These are phyloP conservation scores for Theristicus caerulescens DNA, from an alignment of 2,113 vertebrate genomes.

Conservation along the genomic window DNA sequence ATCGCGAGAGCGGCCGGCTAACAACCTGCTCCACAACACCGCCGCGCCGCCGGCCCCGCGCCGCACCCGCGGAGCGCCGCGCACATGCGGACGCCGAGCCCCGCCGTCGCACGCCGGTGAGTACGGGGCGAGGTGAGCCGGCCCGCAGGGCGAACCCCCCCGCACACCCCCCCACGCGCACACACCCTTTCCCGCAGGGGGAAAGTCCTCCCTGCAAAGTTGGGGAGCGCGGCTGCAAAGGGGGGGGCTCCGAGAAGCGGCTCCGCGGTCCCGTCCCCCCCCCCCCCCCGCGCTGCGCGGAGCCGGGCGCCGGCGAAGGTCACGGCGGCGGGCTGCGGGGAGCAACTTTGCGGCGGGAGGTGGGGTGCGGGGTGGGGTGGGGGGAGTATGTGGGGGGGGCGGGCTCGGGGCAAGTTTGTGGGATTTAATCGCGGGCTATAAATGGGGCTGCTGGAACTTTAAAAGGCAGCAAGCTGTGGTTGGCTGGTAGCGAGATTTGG, in stretches of 20 bases:
- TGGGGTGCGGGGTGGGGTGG: neutral
- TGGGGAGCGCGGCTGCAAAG: neutral
- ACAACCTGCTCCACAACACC: conserved; percentile 85
- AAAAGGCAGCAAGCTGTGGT: conserved; percentile 75
- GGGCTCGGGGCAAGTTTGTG: conserved; percentile 16
- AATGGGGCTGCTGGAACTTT: conserved; percentile 55
- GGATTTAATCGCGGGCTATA: conserved; percentile 54
- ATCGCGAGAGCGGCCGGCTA: conserved; percentile 88
- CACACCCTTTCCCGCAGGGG: neutral
- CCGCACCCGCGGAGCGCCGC: conserved; percentile 75
- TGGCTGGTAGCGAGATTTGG: conserved; percentile 76
- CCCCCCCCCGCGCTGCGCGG: neutral
- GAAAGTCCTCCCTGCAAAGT: neutral
- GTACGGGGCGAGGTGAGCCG: neutral
- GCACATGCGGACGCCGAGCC: conserved; percentile 19
- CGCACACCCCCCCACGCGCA: no score
- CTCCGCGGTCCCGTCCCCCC: neutral
- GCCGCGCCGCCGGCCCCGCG: conserved; percentile 78
- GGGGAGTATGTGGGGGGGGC: neutral
- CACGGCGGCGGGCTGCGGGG: neutral
- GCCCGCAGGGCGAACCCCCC: neutral
- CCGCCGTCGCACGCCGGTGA: neutral
- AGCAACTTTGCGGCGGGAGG: neutral
- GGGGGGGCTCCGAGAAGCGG: neutral
- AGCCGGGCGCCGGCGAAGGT: neutral